phyloP scores from a whole-genome alignment of 1,140 invertebrate genomes.

The Drosophila kepulauana region DNA sequence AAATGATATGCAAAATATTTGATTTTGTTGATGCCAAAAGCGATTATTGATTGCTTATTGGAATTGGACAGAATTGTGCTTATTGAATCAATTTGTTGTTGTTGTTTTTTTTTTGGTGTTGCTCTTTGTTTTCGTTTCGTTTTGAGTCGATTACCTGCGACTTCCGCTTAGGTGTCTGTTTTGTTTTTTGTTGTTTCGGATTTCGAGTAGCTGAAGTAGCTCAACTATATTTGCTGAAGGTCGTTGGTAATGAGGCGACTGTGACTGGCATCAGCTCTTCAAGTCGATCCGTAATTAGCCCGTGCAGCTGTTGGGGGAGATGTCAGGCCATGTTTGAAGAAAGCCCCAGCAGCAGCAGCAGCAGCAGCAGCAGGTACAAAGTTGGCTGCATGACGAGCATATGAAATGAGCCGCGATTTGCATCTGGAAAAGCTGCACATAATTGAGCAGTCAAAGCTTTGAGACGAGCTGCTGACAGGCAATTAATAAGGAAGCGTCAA shows the following conservation, averaged over 20 bases:
- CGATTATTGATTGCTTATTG: constrained; percentile 64
- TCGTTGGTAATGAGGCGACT: constrained; percentile 37
- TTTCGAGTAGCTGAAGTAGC: constrained; percentile 66
- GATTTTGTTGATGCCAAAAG: constrained; percentile 22
- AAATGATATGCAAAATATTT: constrained; percentile 3
- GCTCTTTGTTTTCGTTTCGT: constrained; percentile 43
- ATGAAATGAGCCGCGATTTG: constrained; percentile 60
- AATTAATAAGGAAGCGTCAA: constrained; percentile 67
- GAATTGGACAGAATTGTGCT: constrained; percentile 41
- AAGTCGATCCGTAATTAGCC: constrained; percentile 74
- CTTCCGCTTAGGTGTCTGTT: constrained; percentile 66
- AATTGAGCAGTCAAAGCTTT: constrained; percentile 44
- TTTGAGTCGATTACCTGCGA: constrained; percentile 7
- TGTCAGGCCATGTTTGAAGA: constrained; percentile 54
- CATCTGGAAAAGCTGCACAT: constrained; percentile 39
- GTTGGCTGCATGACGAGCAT: constrained; percentile 51
- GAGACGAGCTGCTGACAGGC: constrained; percentile 49
- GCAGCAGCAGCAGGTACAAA: too few species aligned
- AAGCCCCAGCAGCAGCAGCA: constrained; percentile 11
- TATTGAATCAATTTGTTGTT: constrained; percentile 15
- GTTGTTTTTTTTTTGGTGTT: constrained; percentile 39
- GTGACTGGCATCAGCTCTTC: constrained; percentile 31
- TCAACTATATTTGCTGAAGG: constrained; percentile 56
- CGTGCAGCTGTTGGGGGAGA: constrained; percentile 44
- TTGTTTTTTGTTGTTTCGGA: constrained; percentile 43